Percentiles rank a stretch among this genome's conserved stretches.
Evolutionary conservation across 2,797 vertebrate genomes (phyloP).

Genomic region (Pogoniulus pusillus): DNA sequence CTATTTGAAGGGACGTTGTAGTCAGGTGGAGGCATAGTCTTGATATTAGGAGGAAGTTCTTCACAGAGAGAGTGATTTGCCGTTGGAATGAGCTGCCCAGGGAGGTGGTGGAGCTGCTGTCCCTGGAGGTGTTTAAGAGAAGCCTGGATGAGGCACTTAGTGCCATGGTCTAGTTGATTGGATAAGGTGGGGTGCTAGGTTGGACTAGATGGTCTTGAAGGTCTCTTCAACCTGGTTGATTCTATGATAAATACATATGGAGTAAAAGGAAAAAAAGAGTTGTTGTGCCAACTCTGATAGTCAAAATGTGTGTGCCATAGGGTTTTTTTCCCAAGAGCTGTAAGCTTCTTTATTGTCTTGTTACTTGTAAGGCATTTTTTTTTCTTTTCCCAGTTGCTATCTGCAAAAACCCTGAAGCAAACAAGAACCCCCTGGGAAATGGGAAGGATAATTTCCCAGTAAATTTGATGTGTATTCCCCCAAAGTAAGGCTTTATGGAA

Average conservation of each 20-base stretch:
- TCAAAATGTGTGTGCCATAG: not conserved
- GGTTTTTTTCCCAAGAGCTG: not conserved
- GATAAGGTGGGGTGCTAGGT: too few species aligned
- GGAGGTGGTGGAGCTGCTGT: too few species aligned
- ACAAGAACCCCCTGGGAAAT: not conserved
- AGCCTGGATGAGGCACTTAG: too few species aligned
- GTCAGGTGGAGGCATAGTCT: too few species aligned
- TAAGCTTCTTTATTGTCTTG: not conserved
- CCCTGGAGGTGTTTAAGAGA: too few species aligned
- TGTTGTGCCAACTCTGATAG: not conserved
- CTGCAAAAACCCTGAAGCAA: not conserved
- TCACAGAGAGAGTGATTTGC: too few species aligned
- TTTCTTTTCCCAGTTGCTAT: not conserved
- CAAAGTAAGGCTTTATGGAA: not conserved
- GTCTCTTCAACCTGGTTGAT: too few species aligned
- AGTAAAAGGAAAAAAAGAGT: not conserved
- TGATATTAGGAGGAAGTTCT: too few species aligned
- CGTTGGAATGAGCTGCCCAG: too few species aligned
- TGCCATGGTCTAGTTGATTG: too few species aligned
- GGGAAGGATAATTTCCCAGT: not conserved
- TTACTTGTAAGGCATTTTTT: not conserved
- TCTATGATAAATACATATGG: not conserved
- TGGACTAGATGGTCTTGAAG: too few species aligned
- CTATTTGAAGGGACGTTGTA: too few species aligned
- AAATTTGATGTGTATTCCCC: not conserved